These are phyloP conservation scores for Megalops atlanticus DNA, from an alignment of 2,113 vertebrate genomes.

Conservation along the genomic window DNA sequence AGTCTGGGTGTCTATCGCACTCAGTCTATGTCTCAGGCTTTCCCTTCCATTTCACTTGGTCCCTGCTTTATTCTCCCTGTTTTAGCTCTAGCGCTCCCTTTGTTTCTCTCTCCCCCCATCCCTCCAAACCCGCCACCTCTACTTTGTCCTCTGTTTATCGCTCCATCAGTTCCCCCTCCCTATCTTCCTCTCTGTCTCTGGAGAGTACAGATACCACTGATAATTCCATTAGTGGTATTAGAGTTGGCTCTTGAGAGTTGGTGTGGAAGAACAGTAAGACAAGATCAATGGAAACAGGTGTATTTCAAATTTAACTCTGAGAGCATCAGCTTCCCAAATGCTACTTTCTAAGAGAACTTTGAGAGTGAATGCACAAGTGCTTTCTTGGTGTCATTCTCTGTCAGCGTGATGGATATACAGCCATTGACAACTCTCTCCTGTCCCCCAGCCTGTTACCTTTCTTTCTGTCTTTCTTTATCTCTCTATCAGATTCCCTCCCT, in stretches of 20 bases:
- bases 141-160: not conserved
- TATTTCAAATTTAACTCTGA: no score
- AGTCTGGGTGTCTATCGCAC: not conserved
- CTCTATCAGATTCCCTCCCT: constrained; percentile 50
- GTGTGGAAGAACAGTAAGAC: not conserved
- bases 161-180: not conserved
- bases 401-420: no score
- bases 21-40: constrained; percentile 1
- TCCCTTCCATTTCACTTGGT: not conserved
- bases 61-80: not conserved
- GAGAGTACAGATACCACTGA: not conserved
- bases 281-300: not conserved
- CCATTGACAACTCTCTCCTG: constrained; percentile 3
- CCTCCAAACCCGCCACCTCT: not conserved
- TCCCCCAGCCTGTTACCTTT: not conserved
- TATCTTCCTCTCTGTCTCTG: not conserved
- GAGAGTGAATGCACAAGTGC: no score
- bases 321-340: not conserved
- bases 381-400: no score
- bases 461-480: constrained; percentile 20
- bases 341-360: not conserved
- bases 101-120: not conserved
- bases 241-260: not conserved
- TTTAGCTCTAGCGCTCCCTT: not conserved
- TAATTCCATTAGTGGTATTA: not conserved